Base-by-base conservation (phyloP, 1,140 invertebrate genomes). In the Diploscapter pachys region DNA sequence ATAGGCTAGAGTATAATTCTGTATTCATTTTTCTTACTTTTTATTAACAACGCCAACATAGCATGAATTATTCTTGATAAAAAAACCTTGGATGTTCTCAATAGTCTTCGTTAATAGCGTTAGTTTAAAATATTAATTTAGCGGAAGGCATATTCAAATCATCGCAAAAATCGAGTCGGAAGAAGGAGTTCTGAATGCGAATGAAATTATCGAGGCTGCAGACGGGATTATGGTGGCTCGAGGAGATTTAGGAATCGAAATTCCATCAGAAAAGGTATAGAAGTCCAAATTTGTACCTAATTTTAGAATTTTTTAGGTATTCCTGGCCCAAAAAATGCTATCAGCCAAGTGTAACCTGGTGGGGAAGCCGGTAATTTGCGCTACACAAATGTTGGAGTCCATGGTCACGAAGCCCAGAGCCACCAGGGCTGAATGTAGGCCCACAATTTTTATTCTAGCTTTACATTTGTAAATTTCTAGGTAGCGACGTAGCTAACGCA, bases 251-350 rank as follows among this genome's bases (percentile, higher is more conserved):
- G 87, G 87, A 65, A 87, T 88, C 71, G 87, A 88, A 77, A 88
- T 88, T 83, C 96, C 96, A 11, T 91, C 95, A 65, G 95, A 99
- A 85, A 99, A 99, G 87, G 75, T 76, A 53, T 52, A 31, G 31
- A 31, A 31, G 31, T 31, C 31, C 31, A 71, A 65, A 71, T 3
- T 11, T 11, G 13, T 9, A 4, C 8, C 62, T 69, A 59, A 9
- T 69, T 69, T 69, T 59, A 13, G 52, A 71, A 71, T 6, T 71
- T 31, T 31, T 71, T 53, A 68, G 66, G 96, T 99, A 5, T 98
- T 98, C 88, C 88, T 99, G 6, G 96, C 96, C 2, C 88, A 89
- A 82, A 74, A 89, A 79, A 89, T 89, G 88, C 87, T 89, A 82
- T 89, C 89, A 78, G 86, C 87, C 52, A 84, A 86, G 64, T 86